These are phyloP conservation scores for Drosophila cognata DNA, from an alignment of 2,888 invertebrate genomes.

Conservation along the genomic window DNA sequence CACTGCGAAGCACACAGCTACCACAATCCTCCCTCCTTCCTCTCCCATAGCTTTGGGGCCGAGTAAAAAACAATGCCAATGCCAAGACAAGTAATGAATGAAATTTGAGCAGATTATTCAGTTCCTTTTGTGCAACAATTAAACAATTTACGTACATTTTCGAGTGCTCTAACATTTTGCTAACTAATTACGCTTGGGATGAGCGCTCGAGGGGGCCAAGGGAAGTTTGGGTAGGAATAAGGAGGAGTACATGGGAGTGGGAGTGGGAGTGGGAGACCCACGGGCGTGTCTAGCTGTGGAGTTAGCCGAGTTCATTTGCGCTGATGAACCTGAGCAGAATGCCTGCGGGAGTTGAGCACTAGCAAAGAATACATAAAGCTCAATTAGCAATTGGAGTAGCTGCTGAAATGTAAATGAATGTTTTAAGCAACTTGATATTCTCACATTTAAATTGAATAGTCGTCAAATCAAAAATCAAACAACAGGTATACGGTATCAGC, in stretches of 20 bases:
- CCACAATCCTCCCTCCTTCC: neutral
- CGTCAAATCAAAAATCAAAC: neutral
- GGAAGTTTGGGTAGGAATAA: neutral
- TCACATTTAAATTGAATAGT: neutral
- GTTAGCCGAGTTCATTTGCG: slow-evolving; percentile 53
- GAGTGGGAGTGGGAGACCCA: slow-evolving; percentile 1
- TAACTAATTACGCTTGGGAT: slow-evolving; percentile 69
- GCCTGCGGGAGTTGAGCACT: slow-evolving; percentile 36
- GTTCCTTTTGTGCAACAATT: slow-evolving; percentile 76
- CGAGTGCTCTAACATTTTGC: slow-evolving; percentile 68
- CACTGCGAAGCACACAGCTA: slow-evolving; percentile 7
- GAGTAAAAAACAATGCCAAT: slow-evolving; percentile 29
- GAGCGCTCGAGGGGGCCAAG: slow-evolving; percentile 3
- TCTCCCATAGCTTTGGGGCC: neutral
- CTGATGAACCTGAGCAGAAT: slow-evolving; percentile 57
- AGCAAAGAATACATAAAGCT: slow-evolving; percentile 48
- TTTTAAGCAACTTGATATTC: slow-evolving; percentile 1
- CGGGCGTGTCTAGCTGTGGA: slow-evolving; percentile 4
- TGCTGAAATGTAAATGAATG: slow-evolving; percentile 6
- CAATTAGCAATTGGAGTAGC: slow-evolving; percentile 39
- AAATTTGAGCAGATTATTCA: slow-evolving; percentile 76
- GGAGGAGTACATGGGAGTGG: neutral
- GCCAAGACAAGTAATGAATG: slow-evolving; percentile 68
- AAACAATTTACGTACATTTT: slow-evolving; percentile 76
- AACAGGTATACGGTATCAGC: neutral